These are phyloP conservation scores for Trypoxylus dichotomus DNA, from an alignment of 1,140 invertebrate genomes.

Conservation along the genomic window DNA sequence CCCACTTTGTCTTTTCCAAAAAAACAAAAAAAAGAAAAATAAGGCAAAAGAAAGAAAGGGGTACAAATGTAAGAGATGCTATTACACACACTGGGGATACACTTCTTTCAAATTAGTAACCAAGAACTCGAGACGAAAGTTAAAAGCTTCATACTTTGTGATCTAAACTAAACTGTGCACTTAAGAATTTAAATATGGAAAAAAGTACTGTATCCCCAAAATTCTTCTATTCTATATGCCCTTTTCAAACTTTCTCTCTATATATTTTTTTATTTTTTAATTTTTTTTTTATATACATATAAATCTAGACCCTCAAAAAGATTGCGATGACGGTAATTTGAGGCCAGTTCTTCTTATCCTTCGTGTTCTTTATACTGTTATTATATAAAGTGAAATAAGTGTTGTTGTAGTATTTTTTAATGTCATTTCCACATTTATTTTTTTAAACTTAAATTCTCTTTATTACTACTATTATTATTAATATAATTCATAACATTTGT, in stretches of 20 bases:
- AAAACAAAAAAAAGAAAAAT: no score
- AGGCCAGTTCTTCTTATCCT: not conserved
- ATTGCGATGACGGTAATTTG: not conserved
- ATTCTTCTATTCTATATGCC: no score
- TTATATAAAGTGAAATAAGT: not conserved
- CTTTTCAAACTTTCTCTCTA: not conserved
- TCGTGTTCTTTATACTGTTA: not conserved
- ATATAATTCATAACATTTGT: not conserved
- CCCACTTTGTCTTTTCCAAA: no score
- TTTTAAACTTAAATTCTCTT: not conserved
- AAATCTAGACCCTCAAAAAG: not conserved
- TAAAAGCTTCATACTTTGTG: constrained; percentile 47
- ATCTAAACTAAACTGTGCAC: constrained; percentile 45
- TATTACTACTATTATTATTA: not conserved
- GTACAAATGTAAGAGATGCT: no score
- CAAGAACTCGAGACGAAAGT: no score
- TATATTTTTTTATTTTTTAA: not conserved
- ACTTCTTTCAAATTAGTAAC: no score
- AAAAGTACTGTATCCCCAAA: constrained; percentile 39
- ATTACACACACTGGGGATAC: not conserved
- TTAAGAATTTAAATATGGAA: constrained; percentile 32
- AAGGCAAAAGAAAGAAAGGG: no score
- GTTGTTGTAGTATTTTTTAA: not conserved
- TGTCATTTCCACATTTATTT: not conserved
- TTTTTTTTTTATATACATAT: not conserved